Evolutionary conservation across 2,113 vertebrate species (phyloP).

Genomic region (Oryzias javanicus): DNA sequence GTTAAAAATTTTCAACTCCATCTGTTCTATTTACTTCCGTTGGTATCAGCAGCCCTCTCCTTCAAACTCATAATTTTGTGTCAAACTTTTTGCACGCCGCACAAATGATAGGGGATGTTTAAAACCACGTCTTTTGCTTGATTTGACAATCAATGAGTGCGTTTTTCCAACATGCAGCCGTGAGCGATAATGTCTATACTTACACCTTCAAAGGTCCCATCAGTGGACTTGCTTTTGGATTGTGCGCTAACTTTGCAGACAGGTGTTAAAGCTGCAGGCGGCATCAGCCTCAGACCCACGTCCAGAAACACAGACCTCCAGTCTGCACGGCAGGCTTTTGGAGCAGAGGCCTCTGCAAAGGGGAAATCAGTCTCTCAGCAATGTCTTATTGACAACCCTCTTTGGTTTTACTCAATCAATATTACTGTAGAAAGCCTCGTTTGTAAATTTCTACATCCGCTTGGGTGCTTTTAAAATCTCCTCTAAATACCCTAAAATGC

Average conservation of each 20-base stretch:
- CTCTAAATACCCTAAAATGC: constrained; percentile 8
- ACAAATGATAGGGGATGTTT: constrained; percentile 10
- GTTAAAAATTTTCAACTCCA: too few relatives aligned
- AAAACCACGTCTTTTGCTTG: neutral
- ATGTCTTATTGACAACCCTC: constrained; percentile 27
- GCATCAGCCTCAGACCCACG: constrained; percentile 24
- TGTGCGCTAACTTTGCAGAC: constrained; percentile 19
- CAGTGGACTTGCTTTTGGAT: constrained; percentile 5
- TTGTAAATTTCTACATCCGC: constrained; percentile 10
- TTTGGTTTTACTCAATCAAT: constrained; percentile 38
- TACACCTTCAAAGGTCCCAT: constrained; percentile 4
- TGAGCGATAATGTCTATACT: constrained; percentile 4
- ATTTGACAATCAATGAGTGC: constrained; percentile 16
- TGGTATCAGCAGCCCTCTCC: neutral
- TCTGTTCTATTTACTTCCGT: neutral
- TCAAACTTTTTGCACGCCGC: constrained; percentile 5
- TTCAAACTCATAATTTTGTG: constrained; percentile 1
- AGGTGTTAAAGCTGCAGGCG: constrained; percentile 12
- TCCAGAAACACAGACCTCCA: constrained; percentile 30
- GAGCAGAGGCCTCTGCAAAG: constrained; percentile 35
- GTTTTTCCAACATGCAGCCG: constrained; percentile 6
- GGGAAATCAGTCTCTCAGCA: constrained; percentile 22
- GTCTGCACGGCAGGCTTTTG: constrained; percentile 48
- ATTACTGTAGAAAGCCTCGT: constrained; percentile 34
- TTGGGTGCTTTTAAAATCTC: constrained; percentile 24